phyloP scores from a whole-genome alignment of 2,797 vertebrate species.

The Anisognathus igniventris region DNA sequence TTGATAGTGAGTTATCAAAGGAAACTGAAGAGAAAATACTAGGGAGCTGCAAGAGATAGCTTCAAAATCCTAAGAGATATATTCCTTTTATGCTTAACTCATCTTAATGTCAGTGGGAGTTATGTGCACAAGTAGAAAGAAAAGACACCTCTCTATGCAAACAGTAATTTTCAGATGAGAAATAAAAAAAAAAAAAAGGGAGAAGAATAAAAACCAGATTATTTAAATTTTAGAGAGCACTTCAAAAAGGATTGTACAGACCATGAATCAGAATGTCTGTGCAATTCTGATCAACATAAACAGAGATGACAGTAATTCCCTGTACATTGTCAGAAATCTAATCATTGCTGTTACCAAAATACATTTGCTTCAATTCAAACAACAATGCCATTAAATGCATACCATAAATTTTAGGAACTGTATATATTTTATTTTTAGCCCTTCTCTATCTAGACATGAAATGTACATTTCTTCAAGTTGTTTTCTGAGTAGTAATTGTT shows the following conservation, averaged over 20 bases:
- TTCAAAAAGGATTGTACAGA: neutral
- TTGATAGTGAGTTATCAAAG: neutral
- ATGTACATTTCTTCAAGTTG: neutral
- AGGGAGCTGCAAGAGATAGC: neutral
- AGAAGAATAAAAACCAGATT: neutral
- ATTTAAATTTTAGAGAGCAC: neutral
- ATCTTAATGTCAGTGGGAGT: neutral
- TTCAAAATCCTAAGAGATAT: neutral
- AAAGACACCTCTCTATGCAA: neutral
- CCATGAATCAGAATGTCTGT: neutral
- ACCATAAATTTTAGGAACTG: neutral
- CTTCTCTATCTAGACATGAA: neutral
- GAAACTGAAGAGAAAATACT: neutral
- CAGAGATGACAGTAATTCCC: neutral
- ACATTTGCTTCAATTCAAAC: neutral
- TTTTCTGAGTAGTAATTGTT: neutral
- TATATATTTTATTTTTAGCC: neutral
- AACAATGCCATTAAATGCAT: neutral
- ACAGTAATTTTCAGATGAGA: neutral
- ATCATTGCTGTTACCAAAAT: neutral
- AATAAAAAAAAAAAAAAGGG: neutral
- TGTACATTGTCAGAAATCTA: neutral
- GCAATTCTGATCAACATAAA: slow-evolving; percentile 2
- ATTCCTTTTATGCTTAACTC: neutral
- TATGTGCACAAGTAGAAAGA: neutral